A percentile compares a stretch with the other conserved stretches of the same genome.
Conservation (phyloP, 2,113 vertebrate species). For the Melanostigma gelatinosum region DNA sequence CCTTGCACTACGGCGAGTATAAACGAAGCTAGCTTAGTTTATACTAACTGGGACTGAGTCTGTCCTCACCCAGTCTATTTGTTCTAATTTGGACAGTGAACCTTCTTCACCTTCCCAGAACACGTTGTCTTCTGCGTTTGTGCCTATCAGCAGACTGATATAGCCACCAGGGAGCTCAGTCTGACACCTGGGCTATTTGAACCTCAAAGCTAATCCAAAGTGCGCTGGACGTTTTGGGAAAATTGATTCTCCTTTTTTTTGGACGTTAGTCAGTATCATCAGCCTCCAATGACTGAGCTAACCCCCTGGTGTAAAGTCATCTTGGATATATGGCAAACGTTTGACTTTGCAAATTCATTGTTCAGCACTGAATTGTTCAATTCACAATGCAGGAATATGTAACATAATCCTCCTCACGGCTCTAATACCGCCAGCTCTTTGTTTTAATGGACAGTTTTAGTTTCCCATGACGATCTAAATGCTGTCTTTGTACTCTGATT, state of each 20-base stretch:
- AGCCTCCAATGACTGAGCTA: not conserved
- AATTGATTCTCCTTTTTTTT: not conserved
- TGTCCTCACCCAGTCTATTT: not conserved
- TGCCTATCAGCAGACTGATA: conserved; percentile 67
- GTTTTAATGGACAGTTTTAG: not conserved
- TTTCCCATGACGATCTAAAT: not conserved
- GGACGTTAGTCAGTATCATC: not conserved
- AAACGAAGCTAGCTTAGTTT: not conserved
- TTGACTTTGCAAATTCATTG: not conserved
- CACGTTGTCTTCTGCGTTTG: not conserved
- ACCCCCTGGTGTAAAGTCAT: not conserved
- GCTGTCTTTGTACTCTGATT: not conserved
- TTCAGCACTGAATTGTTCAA: not conserved
- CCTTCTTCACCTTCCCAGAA: conserved; percentile 25
- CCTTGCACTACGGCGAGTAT: not conserved
- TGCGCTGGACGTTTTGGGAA: not conserved
- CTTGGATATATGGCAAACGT: not conserved
- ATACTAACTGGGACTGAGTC: not conserved
- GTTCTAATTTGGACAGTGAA: conserved; percentile 46
- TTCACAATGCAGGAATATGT: not conserved
- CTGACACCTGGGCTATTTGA: conserved; percentile 34
- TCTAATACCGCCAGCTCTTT: not conserved
- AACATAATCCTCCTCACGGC: not conserved
- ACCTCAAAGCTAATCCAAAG: not conserved
- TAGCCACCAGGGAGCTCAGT: conserved; percentile 43